Percentiles rank a stretch among this genome's conserved stretches.
These are phyloP conservation scores for Zosterops borbonicus DNA, from an alignment of 2,113 vertebrate species.

Conservation along the genomic window DNA sequence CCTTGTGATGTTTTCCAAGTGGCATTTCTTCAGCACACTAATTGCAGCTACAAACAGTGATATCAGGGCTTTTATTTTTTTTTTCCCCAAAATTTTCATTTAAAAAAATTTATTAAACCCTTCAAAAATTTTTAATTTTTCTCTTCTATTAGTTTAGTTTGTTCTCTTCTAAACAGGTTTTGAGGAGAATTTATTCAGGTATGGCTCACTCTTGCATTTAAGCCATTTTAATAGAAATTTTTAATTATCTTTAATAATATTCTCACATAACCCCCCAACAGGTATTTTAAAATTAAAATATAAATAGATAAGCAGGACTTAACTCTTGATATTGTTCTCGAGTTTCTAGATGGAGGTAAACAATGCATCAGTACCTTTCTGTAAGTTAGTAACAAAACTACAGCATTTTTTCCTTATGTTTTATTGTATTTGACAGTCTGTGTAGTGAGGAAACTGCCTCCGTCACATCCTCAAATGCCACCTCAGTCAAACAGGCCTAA, in stretches of 20 bases:
- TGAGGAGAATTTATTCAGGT: background rate
- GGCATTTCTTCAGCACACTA: background rate
- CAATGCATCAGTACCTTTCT: background rate
- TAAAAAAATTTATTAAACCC: background rate
- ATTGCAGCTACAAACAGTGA: background rate
- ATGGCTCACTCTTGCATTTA: background rate
- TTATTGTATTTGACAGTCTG: background rate
- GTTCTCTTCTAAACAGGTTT: background rate
- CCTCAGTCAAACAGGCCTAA: background rate
- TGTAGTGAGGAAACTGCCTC: background rate
- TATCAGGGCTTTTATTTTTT: background rate
- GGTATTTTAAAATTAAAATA: background rate
- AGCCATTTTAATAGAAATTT: background rate
- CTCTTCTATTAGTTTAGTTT: background rate
- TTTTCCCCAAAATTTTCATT: accelerated
- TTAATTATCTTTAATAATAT: background rate
- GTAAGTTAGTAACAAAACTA: background rate
- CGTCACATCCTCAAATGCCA: background rate
- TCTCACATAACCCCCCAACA: background rate
- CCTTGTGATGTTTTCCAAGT: background rate
- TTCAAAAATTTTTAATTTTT: background rate
- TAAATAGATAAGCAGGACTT: background rate
- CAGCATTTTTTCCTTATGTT: background rate
- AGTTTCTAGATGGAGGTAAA: background rate
- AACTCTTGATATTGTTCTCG: background rate